Base-by-base conservation (phyloP, 2,113 vertebrate genomes). In the Columba janthina region DNA sequence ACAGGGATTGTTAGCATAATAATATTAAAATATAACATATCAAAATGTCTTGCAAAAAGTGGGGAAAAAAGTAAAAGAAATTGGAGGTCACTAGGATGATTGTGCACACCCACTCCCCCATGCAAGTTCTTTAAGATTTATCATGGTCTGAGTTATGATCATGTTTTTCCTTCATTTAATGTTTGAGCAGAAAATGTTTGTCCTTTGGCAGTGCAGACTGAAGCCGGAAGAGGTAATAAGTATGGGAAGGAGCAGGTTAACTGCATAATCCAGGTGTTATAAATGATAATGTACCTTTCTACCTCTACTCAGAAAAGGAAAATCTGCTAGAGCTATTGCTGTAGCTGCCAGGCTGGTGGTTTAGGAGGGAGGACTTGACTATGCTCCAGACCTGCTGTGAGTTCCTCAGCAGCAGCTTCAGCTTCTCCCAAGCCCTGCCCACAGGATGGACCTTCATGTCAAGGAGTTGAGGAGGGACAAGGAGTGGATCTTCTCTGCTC, bases 331-430 rank as follows among this genome's bases (percentile, higher is more conserved):
- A 91, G 71, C 34, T 76, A 10, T 22, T 69, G 19, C 76, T 58
- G 73, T 28, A 66, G 38, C 32, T 40, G n/a, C 42, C 46, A 61
- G 32, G 13, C 26, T 50, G 36, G 13, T 61, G 79, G 38, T 2
- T 62, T 36, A 6, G 44, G 31, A 89, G 9, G 10, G 60, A 48
- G 34, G 28, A 16, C 62, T 91, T 2, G 2, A 3, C 42, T 31
- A 6, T 0, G 5, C 14, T 76, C 12, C 46, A 69, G 53, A 85
- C 7, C 11, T 5, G 8, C 21, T 24, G 25, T 2, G 0, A 78
- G 34, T 34, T 57, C 48, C 44, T 82, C n/a, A 40, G 44, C 0
- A 1, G 28, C 21, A 74, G 25, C 56, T 93, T 87, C 73, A 44
- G 40, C 56, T 84, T 12, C 51, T 87, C 28, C 26, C 1, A 1